A percentile compares a stretch with the other conserved stretches of the same genome.
These are phyloP conservation scores for Notocelia uddmanniana DNA, from an alignment of 2,888 invertebrate genomes.

Conservation along the genomic window DNA sequence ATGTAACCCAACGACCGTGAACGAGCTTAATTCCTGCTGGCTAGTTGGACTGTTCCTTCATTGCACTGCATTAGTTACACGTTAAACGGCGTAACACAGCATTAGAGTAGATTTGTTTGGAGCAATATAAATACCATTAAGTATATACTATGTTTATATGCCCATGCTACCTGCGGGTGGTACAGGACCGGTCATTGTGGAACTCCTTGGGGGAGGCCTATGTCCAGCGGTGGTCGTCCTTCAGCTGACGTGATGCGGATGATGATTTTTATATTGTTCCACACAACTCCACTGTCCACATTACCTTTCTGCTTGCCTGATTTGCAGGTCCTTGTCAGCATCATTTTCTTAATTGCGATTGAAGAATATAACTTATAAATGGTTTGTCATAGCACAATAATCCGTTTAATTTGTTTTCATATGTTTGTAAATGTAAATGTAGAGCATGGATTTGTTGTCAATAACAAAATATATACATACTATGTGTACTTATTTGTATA, in stretches of 20 bases:
- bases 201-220: too few relatives aligned
- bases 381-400: neutral
- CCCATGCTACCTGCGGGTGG: too few relatives aligned
- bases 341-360: neutral
- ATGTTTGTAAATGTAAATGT: neutral
- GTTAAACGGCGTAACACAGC: neutral
- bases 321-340: neutral
- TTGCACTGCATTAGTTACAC: slow-evolving; percentile 16
- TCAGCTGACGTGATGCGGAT: too few relatives aligned
- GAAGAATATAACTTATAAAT: neutral
- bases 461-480: neutral
- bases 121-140: too few relatives aligned
- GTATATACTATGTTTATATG: too few relatives aligned
- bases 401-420: neutral
- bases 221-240: too few relatives aligned
- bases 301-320: neutral
- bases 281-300: too few relatives aligned
- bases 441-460: neutral
- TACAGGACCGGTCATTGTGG: too few relatives aligned
- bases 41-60: slow-evolving; percentile 35
- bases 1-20: slow-evolving; percentile 35
- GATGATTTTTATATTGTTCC: too few relatives aligned
- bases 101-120: neutral
- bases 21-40: slow-evolving; percentile 33
- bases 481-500: too few relatives aligned